Conservation (phyloP, 1,140 invertebrate species). For the Brachionus plicatilis region DNA sequence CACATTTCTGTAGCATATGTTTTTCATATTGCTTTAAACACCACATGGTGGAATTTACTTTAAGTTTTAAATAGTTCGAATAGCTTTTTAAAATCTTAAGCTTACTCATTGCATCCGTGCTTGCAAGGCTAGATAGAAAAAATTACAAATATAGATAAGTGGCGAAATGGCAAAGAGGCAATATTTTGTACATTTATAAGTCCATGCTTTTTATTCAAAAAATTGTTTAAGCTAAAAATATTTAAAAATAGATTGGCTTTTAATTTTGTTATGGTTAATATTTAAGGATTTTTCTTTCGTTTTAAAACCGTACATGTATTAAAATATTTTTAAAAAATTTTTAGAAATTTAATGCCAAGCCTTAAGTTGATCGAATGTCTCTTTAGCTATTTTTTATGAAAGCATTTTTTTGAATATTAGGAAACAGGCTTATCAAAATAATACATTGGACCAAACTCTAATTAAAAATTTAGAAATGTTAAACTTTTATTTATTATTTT, state of each 20-base stretch:
- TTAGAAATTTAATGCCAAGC: neutral
- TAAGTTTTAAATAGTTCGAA: neutral
- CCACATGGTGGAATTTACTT: neutral
- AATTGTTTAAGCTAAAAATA: neutral
- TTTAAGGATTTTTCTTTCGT: neutral
- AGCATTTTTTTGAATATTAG: neutral
- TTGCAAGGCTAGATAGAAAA: neutral
- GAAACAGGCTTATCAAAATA: neutral
- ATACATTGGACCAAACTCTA: neutral
- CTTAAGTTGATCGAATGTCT: neutral
- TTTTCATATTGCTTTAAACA: neutral
- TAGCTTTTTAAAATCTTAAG: neutral
- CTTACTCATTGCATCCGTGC: neutral
- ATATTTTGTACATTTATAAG: too few relatives aligned
- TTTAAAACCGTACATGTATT: neutral
- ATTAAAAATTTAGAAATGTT: neutral
- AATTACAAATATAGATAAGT: neutral
- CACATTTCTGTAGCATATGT: neutral
- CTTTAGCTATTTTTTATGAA: neutral
- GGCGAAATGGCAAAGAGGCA: too few relatives aligned
- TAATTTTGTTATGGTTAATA: neutral
- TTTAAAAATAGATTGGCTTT: neutral
- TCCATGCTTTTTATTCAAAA: neutral
- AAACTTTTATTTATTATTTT: neutral
- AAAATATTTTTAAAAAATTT: neutral